Evolutionary conservation across 2,888 invertebrate species (phyloP), one percentile per base, ranked within the genome.

Genomic region (Campaea margaritaria): DNA sequence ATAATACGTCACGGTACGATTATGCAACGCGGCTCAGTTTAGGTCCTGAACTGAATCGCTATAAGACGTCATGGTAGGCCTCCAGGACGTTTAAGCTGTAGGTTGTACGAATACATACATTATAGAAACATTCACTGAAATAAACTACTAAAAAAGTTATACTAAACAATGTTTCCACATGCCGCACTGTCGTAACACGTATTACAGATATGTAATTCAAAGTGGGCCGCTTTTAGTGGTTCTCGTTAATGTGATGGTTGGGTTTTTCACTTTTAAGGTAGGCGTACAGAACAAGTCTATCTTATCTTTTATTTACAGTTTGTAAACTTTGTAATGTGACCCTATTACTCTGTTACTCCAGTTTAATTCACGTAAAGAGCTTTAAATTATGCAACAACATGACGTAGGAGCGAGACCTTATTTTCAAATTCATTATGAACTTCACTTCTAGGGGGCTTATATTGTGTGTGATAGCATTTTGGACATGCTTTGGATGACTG

Each of bases 301-400:
- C 14, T 42, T 0, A 21, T 43, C 34, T 21, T 7, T 48, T 42
- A 41, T 49, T 16, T 13, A 39, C 41, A 21, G 16, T 10, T 1
- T 13, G 31, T 27, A 47, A 34, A 31, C 28, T 13, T 52, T 36
- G 34, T 11, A 46, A 44, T 43, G 11, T 16, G 10, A 38, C 36
- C 41, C 41, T 4, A 47, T 43, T 27, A 45, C 36, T 13, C 39
- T 13, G 13, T 13, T 39, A 13, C 36, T 36, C 31, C 1, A 31
- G 31, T 31, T 31, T 9, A 3, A 31, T 7, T 31, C 8, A 31
- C 31, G 31, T 9, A 31, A 31, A 10, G n/a, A 36, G 12, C 36
- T 36, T 36, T 36, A n/a, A 36, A 36, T 12, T 36, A 36, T 36
- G 11, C 34, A 34, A 34, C 1, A 7, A 34, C 1, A 7, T 31